Conservation (phyloP, 2,113 vertebrate genomes). For the Uria lomvia region DNA sequence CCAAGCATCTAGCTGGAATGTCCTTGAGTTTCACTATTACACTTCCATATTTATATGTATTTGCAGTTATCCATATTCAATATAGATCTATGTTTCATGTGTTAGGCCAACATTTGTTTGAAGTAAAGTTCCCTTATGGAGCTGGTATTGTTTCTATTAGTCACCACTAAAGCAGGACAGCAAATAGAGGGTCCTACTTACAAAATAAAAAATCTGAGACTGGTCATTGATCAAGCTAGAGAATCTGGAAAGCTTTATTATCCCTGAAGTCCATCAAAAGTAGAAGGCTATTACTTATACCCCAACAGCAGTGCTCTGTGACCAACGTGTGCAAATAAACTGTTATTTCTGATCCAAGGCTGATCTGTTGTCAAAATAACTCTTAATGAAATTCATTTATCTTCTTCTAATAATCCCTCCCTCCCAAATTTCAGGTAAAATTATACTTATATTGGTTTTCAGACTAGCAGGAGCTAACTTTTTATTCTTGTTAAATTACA, state of each 20-base stretch:
- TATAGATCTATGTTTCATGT: neutral
- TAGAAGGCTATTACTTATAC: neutral
- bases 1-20: neutral
- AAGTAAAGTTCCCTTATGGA: neutral
- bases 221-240: neutral
- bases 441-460: neutral
- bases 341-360: neutral
- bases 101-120: neutral
- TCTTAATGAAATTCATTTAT: neutral
- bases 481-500: neutral
- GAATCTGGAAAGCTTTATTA: neutral
- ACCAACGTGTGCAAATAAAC: neutral
- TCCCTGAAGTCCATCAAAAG: neutral
- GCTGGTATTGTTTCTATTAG: neutral
- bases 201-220: neutral
- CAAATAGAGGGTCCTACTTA: neutral
- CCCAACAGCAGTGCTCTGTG: neutral
- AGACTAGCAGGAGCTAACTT: neutral
- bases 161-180: neutral
- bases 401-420: neutral
- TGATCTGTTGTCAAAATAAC: neutral
- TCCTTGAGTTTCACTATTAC: neutral
- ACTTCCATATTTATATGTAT: neutral
- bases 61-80: neutral
- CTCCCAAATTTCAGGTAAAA: neutral